Conservation (phyloP, 1,140 invertebrate species). For the Mactra quadrangularis region DNA sequence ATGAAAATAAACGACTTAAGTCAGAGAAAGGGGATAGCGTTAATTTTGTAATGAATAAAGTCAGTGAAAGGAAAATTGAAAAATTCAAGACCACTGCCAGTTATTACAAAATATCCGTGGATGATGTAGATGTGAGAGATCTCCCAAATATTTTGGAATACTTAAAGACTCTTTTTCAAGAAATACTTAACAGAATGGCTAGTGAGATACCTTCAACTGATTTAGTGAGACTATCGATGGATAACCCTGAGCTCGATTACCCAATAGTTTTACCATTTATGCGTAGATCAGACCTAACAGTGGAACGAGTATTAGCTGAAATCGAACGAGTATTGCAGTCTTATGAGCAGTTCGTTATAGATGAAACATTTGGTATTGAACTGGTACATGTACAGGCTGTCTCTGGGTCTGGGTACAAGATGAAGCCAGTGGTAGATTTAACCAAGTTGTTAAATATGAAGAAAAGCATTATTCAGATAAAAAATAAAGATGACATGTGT, state of each 20-base stretch:
- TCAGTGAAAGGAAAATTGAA: conserved; percentile 5
- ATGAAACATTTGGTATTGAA: conserved; percentile 1
- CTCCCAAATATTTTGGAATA: too few species aligned
- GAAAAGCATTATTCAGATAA: conserved; percentile 13
- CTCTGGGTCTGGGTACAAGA: conserved; percentile 1
- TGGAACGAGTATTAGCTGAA: too few species aligned
- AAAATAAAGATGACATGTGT: conserved; percentile 19
- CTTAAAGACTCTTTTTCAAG: too few species aligned
- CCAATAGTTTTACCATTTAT: too few species aligned
- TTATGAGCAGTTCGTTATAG: too few species aligned
- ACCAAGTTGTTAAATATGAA: background rate
- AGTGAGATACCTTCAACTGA: too few species aligned
- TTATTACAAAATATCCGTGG: background rate
- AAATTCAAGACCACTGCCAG: background rate
- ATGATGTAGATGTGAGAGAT: background rate
- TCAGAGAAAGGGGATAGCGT: too few species aligned
- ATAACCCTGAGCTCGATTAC: too few species aligned
- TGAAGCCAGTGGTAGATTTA: conserved; percentile 11
- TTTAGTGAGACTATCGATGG: too few species aligned
- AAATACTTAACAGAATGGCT: too few species aligned
- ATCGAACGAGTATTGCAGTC: conserved; percentile 27
- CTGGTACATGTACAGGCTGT: conserved; percentile 6
- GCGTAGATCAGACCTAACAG: too few species aligned
- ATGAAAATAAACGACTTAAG: background rate
- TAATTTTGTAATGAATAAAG: background rate